phyloP scores from a whole-genome alignment of 2,797 vertebrate species.

The Atherinosoma microstoma region DNA sequence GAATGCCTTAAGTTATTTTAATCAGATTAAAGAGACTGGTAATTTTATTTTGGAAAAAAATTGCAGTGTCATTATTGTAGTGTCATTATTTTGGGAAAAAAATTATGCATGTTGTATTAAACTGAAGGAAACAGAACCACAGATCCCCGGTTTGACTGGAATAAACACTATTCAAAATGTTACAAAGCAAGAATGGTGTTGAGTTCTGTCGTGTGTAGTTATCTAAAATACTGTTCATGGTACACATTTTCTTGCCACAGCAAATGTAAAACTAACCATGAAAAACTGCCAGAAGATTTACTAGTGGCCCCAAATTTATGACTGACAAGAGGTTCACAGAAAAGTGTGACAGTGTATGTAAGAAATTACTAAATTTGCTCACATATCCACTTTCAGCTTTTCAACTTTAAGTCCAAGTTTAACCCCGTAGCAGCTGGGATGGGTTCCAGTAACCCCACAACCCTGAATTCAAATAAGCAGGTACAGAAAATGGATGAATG shows the following conservation, averaged over 20 bases:
- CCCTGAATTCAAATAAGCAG: neutral
- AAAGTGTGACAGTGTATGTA: neutral
- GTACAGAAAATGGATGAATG: neutral
- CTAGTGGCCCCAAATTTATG: neutral
- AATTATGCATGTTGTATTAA: neutral
- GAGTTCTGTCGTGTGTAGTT: neutral
- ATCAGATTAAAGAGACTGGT: neutral
- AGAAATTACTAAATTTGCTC: neutral
- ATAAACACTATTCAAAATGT: neutral
- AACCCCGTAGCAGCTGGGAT: neutral
- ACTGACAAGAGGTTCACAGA: neutral
- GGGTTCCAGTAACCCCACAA: neutral
- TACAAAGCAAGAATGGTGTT: neutral
- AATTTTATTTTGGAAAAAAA: slow-evolving; percentile 1
- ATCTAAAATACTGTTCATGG: neutral
- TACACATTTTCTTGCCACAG: neutral
- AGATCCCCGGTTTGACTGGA: neutral
- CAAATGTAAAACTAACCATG: neutral
- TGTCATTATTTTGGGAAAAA: too few species aligned
- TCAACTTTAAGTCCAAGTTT: neutral
- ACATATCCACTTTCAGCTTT: neutral
- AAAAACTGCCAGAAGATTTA: slow-evolving; percentile 4
- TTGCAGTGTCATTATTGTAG: too few species aligned
- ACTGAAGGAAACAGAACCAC: neutral
- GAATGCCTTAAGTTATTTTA: neutral